Percentiles rank a stretch among this genome's conserved stretches.
phyloP scores from a whole-genome alignment of 2,113 vertebrate species.

The Pyxicephalus adspersus region DNA sequence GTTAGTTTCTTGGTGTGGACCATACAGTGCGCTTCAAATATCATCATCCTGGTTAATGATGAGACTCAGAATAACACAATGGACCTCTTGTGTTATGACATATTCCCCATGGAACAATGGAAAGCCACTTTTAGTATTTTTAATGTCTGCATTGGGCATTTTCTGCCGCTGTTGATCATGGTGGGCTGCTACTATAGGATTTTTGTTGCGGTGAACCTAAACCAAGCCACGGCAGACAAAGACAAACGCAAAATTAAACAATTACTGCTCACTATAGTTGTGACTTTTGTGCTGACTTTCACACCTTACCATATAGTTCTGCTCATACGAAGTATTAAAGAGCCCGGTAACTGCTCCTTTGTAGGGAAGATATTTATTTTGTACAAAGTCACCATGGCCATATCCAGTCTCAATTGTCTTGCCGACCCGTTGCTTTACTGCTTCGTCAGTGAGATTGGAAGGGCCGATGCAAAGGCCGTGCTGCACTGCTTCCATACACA shows the following conservation, averaged over 20 bases:
- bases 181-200: conserved; percentile 77
- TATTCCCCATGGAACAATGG: conserved; percentile 70
- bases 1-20: conserved; percentile 76
- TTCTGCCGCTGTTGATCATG: conserved; percentile 74
- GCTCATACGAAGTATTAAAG: conserved; percentile 72
- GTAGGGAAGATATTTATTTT: conserved; percentile 60
- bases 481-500: conserved; percentile 62
- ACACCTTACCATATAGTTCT: conserved; percentile 81
- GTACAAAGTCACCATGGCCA: conserved; percentile 76
- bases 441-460: conserved; percentile 80
- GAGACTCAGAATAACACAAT: conserved; percentile 61
- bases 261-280: conserved; percentile 73
- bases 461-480: conserved; percentile 71
- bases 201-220: conserved; percentile 73
- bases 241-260: conserved; percentile 78
- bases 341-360: conserved; percentile 56
- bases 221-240: conserved; percentile 74
- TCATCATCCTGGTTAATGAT: conserved; percentile 65
- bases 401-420: conserved; percentile 84
- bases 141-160: conserved; percentile 75
- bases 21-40: conserved; percentile 74
- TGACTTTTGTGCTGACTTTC: conserved; percentile 81
- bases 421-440: conserved; percentile 88
- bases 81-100: conserved; percentile 77
- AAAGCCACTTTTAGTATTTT: conserved; percentile 67